phyloP scores from a whole-genome alignment of 2,797 vertebrate genomes.

The Discoglossus pictus region DNA sequence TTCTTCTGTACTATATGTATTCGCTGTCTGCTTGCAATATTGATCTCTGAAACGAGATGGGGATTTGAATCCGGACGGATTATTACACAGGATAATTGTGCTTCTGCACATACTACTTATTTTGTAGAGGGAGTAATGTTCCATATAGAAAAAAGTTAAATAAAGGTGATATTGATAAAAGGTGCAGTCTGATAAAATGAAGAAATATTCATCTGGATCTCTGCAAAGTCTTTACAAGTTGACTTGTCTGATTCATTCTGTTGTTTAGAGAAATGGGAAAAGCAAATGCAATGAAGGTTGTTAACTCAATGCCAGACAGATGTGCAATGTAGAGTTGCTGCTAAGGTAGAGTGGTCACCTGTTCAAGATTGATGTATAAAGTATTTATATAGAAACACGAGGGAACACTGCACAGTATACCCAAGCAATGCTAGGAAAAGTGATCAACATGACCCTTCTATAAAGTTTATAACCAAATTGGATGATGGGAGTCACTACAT shows the following conservation, averaged over 20 bases:
- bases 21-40: constrained; percentile 50
- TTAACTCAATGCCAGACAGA: not conserved
- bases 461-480: no score
- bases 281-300: constrained; percentile 1
- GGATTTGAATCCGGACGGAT: constrained; percentile 41
- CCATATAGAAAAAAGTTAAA: constrained; percentile 32
- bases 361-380: not conserved
- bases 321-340: not conserved
- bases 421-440: no score
- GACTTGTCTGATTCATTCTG: constrained; percentile 24
- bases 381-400: constrained; percentile 5
- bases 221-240: constrained; percentile 17
- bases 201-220: constrained; percentile 28
- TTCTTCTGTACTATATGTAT: constrained; percentile 50
- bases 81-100: constrained; percentile 37
- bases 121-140: constrained; percentile 32
- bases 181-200: constrained; percentile 25
- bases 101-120: constrained; percentile 34
- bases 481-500: no score
- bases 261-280: constrained; percentile 22
- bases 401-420: no score
- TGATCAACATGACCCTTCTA: no score
- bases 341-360: not conserved
- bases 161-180: constrained; percentile 34
- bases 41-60: constrained; percentile 46